Base-by-base conservation (phyloP, 2,113 vertebrate genomes). In the Pao palembangensis region DNA sequence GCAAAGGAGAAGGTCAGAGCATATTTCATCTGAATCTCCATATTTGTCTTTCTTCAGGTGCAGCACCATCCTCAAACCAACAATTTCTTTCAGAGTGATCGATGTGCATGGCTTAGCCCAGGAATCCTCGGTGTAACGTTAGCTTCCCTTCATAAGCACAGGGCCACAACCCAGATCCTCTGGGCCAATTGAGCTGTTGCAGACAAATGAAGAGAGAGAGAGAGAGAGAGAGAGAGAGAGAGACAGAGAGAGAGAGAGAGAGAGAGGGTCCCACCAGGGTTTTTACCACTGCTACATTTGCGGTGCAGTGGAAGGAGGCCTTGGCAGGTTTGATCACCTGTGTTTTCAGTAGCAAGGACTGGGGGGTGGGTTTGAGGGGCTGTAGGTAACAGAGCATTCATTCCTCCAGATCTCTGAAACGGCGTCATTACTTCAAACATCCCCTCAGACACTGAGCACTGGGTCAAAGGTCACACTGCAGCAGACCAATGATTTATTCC, bases 241-340 rank as follows among this genome's bases (percentile, higher is more conserved):
- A 63, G 58, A 68, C 55, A 50, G 28, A 31, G 28, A 44, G 16
- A 44, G 13, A 14, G 2, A 17, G 43, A 58, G 65, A 63, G 61
- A 68, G 58, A 48, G 14, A 55, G 50, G 79, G 61, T 58, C 69
- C 62, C 54, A 55, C 43, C 19, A 0, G 56, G 52, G 46, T 38
- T 67, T 73, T 75, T 61, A 83, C 71, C 61, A 71, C 57, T 78
- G 76, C 73, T 81, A 72, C 78, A 79, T 80, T 78, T 80, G 62
- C 73, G 77, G 53, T 73, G 60, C 73, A 65, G 75, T 80, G 67
- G 62, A 75, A 34, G 51, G 57, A 61, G 25, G 54, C 34, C 41
- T 61, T 64, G 51, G 50, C 38, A 42, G 2, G 5, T 68, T 59
- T 67, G 21, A 51, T 52, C 42, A 54, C 51, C 51, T n/a, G 17